These are phyloP conservation scores for Sebastes trivittatus DNA, from an alignment of 2,797 vertebrate species.

Conservation along the genomic window DNA sequence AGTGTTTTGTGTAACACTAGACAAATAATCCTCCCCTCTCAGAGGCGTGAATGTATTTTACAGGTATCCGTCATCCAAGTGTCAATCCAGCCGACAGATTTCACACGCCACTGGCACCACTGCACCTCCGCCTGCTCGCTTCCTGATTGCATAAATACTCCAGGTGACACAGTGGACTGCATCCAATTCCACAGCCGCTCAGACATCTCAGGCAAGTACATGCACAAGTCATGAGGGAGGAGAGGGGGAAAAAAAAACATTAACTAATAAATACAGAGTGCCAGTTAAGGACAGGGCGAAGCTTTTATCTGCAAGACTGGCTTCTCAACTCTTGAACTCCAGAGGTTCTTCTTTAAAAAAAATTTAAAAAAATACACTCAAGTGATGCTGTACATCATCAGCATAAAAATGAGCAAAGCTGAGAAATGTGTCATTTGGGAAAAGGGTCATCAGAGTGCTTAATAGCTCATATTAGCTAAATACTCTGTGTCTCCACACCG, in stretches of 20 bases:
- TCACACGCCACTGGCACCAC: slow-evolving; percentile 86
- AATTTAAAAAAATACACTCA: not conserved
- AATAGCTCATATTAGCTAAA: slow-evolving; percentile 62
- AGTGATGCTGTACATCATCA: slow-evolving; percentile 26
- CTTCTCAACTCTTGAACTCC: slow-evolving; percentile 21
- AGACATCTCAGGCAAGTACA: slow-evolving; percentile 67
- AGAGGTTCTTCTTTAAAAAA: not conserved
- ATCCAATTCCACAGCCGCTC: slow-evolving; percentile 73
- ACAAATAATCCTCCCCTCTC: slow-evolving; percentile 78
- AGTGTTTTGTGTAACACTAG: slow-evolving; percentile 85
- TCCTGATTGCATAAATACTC: slow-evolving; percentile 78
- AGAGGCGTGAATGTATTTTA: slow-evolving; percentile 83
- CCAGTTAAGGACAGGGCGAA: slow-evolving; percentile 25
- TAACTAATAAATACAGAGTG: slow-evolving; percentile 52
- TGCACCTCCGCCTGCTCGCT: slow-evolving; percentile 62
- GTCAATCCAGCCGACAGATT: slow-evolving; percentile 83
- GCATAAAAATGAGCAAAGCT: slow-evolving; percentile 31
- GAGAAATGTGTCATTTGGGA: slow-evolving; percentile 48
- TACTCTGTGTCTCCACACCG: slow-evolving; percentile 47
- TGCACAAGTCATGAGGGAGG: slow-evolving; percentile 50
- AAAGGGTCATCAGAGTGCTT: slow-evolving; percentile 53
- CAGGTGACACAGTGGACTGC: slow-evolving; percentile 74
- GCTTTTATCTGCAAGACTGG: slow-evolving; percentile 33
- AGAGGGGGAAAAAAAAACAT: not conserved
- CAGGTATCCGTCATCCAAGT: slow-evolving; percentile 84